Conservation (phyloP, 1,140 invertebrate species). For the Formica selysi region DNA sequence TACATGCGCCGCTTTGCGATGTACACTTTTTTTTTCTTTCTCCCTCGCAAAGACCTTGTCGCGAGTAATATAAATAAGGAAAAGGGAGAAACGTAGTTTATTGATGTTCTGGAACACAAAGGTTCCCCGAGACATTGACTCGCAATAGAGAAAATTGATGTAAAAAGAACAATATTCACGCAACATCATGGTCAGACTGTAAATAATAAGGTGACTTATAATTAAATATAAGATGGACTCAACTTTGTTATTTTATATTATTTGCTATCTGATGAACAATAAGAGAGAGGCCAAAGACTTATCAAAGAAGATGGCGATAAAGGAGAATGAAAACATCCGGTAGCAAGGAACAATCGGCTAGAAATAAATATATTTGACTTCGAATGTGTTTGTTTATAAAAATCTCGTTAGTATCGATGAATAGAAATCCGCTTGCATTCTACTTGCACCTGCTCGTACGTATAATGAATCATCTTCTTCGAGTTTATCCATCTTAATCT, state of each 20-base stretch:
- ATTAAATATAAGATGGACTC: slow-evolving; percentile 23
- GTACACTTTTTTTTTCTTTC: background rate
- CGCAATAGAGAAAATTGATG: background rate
- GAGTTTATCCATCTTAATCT: slow-evolving; percentile 17
- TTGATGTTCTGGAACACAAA: slow-evolving; percentile 17
- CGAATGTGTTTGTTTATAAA: slow-evolving; percentile 41
- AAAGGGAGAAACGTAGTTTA: slow-evolving; percentile 27
- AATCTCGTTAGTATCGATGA: slow-evolving; percentile 50
- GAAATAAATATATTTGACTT: slow-evolving; percentile 24
- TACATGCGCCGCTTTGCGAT: slow-evolving; percentile 62
- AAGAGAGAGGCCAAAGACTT: background rate
- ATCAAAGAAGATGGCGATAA: background rate
- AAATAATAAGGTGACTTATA: slow-evolving; percentile 17
- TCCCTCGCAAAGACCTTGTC: slow-evolving; percentile 7
- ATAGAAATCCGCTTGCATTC: slow-evolving; percentile 37
- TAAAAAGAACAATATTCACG: background rate
- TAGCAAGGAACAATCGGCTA: slow-evolving; percentile 34
- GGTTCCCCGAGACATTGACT: background rate
- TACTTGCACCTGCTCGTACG: slow-evolving; percentile 32
- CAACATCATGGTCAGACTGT: slow-evolving; percentile 8
- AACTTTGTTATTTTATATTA: slow-evolving; percentile 42
- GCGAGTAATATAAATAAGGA: slow-evolving; percentile 47
- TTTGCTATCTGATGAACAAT: slow-evolving; percentile 22
- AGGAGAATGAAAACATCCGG: background rate
- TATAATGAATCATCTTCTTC: slow-evolving; percentile 9